These are phyloP conservation scores for Sitobion miscanthi DNA, from an alignment of 1,140 invertebrate genomes.

Conservation along the genomic window DNA sequence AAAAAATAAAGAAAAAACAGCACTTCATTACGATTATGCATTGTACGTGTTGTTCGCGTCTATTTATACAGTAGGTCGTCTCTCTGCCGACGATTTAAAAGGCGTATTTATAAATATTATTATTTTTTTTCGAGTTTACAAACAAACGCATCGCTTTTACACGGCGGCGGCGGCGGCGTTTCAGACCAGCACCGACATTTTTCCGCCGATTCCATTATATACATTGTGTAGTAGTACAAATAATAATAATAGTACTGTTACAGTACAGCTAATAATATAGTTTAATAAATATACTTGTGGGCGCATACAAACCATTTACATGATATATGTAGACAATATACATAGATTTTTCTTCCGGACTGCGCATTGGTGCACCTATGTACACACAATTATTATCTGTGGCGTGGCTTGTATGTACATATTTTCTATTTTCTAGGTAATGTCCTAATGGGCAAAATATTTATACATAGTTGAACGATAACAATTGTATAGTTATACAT, in stretches of 20 bases:
- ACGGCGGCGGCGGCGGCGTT: background rate
- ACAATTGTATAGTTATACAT: too few relatives aligned
- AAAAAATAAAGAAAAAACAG: background rate
- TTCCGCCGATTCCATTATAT: background rate
- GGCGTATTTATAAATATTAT: background rate
- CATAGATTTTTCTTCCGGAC: too few relatives aligned
- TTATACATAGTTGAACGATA: too few relatives aligned
- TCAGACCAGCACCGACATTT: background rate
- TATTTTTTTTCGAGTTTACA: background rate
- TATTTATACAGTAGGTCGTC: background rate
- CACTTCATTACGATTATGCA: constrained; percentile 9
- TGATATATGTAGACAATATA: background rate
- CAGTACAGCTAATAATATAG: background rate
- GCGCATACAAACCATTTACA: background rate
- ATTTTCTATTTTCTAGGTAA: too few relatives aligned
- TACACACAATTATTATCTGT: too few relatives aligned
- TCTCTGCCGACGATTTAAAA: background rate
- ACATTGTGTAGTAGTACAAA: too few relatives aligned
- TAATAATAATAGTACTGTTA: too few relatives aligned
- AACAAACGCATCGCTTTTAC: background rate
- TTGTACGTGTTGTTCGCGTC: background rate
- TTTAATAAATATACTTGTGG: background rate
- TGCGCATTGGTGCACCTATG: too few relatives aligned
- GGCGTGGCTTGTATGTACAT: too few relatives aligned
- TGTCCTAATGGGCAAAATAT: too few relatives aligned